phyloP scores from a whole-genome alignment of 2,888 invertebrate species.

The Agriopis aurantiaria region DNA sequence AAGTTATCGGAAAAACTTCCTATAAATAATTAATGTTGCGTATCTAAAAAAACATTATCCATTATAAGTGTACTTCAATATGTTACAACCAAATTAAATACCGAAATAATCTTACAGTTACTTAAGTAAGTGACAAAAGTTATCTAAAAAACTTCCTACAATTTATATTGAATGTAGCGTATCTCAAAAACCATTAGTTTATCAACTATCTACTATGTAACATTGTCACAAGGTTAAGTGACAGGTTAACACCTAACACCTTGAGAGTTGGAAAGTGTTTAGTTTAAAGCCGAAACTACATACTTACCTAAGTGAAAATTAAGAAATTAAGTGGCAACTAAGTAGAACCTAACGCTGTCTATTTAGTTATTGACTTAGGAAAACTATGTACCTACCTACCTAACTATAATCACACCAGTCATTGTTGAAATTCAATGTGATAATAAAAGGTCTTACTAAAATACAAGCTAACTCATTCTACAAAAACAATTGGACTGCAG shows the following conservation, averaged over 20 bases:
- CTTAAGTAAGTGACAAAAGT: not conserved
- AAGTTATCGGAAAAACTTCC: too few species aligned
- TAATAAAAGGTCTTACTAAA: too few species aligned
- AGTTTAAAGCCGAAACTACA: slow-evolving; percentile 7
- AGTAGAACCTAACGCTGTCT: not conserved
- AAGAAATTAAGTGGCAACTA: slow-evolving; percentile 8
- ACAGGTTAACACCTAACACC: slow-evolving; percentile 12
- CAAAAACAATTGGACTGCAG: too few species aligned
- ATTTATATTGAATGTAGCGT: not conserved
- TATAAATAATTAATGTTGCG: too few species aligned
- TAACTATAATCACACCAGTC: too few species aligned
- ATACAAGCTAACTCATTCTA: too few species aligned
- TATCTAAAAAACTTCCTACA: not conserved
- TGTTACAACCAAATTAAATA: too few species aligned
- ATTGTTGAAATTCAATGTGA: too few species aligned
- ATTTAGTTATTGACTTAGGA: not conserved
- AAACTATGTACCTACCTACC: not conserved
- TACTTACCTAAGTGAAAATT: slow-evolving; percentile 9
- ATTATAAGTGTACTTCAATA: too few species aligned
- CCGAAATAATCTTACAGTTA: too few species aligned
- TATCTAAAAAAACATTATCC: too few species aligned
- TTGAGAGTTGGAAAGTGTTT: slow-evolving; percentile 3
- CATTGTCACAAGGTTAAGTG: slow-evolving; percentile 13
- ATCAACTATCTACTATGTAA: not conserved
- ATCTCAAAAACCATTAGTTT: not conserved